These are phyloP conservation scores for Pomatorhinus ruficollis DNA, from an alignment of 2,113 vertebrate species.

Conservation along the genomic window DNA sequence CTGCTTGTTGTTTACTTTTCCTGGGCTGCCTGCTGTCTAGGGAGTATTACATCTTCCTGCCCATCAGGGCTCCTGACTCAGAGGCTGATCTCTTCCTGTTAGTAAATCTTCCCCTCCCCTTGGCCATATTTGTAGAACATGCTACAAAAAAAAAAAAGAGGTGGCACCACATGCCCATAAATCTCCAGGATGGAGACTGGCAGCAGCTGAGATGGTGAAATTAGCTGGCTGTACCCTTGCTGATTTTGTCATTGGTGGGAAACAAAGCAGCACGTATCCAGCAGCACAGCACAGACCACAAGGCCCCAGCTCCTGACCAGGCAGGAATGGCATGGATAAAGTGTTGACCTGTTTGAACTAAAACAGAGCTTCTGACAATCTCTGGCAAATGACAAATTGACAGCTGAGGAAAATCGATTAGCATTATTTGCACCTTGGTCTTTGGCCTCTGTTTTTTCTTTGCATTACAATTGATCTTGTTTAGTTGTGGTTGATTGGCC, in stretches of 20 bases:
- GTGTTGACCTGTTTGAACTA: neutral
- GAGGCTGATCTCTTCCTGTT: conserved; percentile 43
- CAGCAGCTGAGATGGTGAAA: neutral
- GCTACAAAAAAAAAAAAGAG: neutral
- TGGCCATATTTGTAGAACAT: conserved; percentile 8
- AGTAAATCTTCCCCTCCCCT: conserved; percentile 42
- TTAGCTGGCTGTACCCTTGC: neutral
- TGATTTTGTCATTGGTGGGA: neutral
- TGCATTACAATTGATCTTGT: neutral
- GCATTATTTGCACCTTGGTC: neutral
- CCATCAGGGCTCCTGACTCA: conserved; percentile 29
- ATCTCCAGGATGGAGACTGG: neutral
- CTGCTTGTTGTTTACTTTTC: conserved; percentile 65
- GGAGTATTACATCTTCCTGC: conserved; percentile 42
- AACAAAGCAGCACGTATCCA: neutral
- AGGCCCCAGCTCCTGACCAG: neutral
- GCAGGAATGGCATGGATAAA: neutral
- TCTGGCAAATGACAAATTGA: neutral
- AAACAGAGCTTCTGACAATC: neutral
- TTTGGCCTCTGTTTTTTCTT: neutral
- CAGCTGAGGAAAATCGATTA: neutral
- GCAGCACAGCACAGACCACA: neutral
- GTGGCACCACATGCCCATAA: conserved; percentile 13
- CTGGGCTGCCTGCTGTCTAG: conserved; percentile 46
- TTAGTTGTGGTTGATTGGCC: neutral